Evolutionary conservation across 1,140 invertebrate species (phyloP), one percentile per base, ranked within the genome.

Genomic region (Drosophila sechellia): DNA sequence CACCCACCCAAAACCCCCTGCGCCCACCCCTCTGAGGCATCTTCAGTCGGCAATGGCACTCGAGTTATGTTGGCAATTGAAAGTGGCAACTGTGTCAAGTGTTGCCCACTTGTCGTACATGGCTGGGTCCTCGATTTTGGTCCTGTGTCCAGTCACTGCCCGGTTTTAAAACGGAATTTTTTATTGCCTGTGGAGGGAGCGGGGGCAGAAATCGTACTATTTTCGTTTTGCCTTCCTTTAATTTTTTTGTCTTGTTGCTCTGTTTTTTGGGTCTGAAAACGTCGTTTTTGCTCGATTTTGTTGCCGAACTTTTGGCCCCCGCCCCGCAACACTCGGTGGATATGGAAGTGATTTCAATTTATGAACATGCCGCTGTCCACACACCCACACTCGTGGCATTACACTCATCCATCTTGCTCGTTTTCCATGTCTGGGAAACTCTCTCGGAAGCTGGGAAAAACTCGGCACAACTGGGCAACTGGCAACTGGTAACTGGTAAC

Each of bases 31-130:
- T 40, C 22, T 13, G 49, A 43, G 46, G 58, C 55, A 79, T 84
- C 80, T 83, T 79, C 59, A 60, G 65, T 55, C 68, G 49, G 63
- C 49, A 37, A 48, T 74, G 61, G 39, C 85, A 84, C 68, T 89
- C 77, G 80, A 89, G 89, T 90, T 87, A 90, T 90, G 89, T 90
- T 90, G 89, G 89, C 89, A 91, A 86, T 91, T 91, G 89, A 89
- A 91, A 91, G 89, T 91, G 89, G 89, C 89, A 91, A 91, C 89
- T 91, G 89, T 91, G 89, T 91, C 89, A 91, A 91, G 89, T 91
- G 89, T 90, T 90, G 87, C 87, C 87, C 84, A 90, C 89, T 90
- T 90, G 89, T 90, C 80, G 84, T 89, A 89, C 84, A 87, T 84
- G 84, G 48, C 34, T 53, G 70, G 70, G 57, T 64, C 59, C 72